Percentiles rank a stretch among this genome's conserved stretches.
phyloP scores from a whole-genome alignment of 2,113 vertebrate genomes.

The Ictalurus furcatus region DNA sequence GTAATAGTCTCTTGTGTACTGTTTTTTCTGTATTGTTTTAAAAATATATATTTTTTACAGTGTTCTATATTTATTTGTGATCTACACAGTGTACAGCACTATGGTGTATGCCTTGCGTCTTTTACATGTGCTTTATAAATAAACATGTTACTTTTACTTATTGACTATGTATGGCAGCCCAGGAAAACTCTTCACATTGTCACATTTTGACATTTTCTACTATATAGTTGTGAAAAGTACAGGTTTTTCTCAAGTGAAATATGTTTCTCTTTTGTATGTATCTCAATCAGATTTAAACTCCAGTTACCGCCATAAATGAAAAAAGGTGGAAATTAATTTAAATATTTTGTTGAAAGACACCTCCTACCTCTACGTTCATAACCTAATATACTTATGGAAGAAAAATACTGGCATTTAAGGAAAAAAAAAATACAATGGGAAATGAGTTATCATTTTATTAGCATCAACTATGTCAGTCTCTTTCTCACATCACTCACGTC shows the following conservation, averaged over 20 bases:
- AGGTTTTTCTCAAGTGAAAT: no score
- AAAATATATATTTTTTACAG: neutral
- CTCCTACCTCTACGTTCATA: neutral
- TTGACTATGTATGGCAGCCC: neutral
- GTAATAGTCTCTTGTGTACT: neutral
- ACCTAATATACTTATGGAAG: neutral
- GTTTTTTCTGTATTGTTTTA: neutral
- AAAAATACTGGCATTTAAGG: neutral
- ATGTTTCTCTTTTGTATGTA: no score
- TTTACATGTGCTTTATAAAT: neutral
- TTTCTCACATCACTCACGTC: neutral
- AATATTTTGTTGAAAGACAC: neutral
- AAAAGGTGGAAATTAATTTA: neutral
- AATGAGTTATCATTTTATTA: neutral
- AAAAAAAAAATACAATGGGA: neutral
- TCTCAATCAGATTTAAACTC: neutral
- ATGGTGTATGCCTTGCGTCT: neutral
- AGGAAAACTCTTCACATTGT: neutral
- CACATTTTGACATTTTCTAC: no score
- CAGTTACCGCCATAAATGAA: neutral
- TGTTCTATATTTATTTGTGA: neutral
- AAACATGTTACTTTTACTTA: neutral
- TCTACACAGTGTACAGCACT: neutral
- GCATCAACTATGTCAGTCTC: neutral
- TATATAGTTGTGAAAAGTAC: no score